These are phyloP conservation scores for Meliscaeva auricollis DNA, from an alignment of 2,888 invertebrate genomes.

Conservation along the genomic window DNA sequence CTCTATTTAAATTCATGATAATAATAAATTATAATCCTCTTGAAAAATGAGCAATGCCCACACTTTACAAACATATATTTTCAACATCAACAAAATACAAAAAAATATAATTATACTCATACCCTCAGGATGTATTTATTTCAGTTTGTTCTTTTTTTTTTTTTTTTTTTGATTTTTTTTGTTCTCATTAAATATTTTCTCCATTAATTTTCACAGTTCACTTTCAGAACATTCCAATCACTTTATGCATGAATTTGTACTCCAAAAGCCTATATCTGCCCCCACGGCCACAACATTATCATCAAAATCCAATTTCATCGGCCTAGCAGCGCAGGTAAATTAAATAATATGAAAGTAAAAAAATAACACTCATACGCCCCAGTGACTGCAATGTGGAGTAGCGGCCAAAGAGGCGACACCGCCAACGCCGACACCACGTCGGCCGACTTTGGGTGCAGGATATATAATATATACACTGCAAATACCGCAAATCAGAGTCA, in stretches of 20 bases:
- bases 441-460: neutral
- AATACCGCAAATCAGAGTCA: conserved; percentile 68
- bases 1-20: conserved; percentile 11
- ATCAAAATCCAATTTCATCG: conserved; percentile 40
- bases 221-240: conserved; percentile 53
- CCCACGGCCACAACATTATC: conserved; percentile 23
- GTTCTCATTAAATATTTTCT: conserved; percentile 59
- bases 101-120: conserved; percentile 7
- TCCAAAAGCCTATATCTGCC: neutral
- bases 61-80: conserved; percentile 7
- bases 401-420: neutral
- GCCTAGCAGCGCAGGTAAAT: conserved; percentile 25
- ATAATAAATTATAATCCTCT: conserved; percentile 11
- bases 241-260: conserved; percentile 19
- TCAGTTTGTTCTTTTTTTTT: neutral
- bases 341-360: conserved; percentile 16
- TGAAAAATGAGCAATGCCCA: conserved; percentile 1
- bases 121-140: neutral
- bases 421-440: neutral
- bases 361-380: conserved; percentile 33
- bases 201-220: conserved; percentile 62
- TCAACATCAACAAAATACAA: neutral
- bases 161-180: neutral
- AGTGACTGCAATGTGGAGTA: neutral
- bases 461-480: neutral